Evolutionary conservation across 2,797 vertebrate species (phyloP), one percentile per base, ranked within the genome.

Genomic region (Podarcis lilfordi): DNA sequence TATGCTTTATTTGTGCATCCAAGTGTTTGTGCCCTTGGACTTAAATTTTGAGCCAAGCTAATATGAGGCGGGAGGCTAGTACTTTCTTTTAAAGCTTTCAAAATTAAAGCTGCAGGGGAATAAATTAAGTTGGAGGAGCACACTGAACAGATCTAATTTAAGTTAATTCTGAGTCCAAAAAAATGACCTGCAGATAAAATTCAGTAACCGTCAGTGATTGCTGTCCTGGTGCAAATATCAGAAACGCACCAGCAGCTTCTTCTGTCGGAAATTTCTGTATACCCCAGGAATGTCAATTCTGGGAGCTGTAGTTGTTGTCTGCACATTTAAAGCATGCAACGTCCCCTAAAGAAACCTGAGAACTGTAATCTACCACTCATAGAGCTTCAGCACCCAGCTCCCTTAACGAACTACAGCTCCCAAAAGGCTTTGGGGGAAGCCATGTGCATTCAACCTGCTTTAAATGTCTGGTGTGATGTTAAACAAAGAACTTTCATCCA

Each of bases 81-180:
- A 64, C 64, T 35, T 76, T 77, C 25, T 35, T 43, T 68, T 40
- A 66, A 45, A 80, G 40, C 45, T 75, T 80, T 61, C 59, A 68
- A 88, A 76, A 88, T 88, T 55, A 82, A 68, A 86, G 75, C 25
- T 45, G n/a, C 25, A 27, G 32, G n/a, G 45, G 32, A 83, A 83
- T 77, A 75, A 37, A 77, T 83, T 50, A 55, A 64, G n/a, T 40
- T 50, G 59, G 10, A 17, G 9, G 32, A 32, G 29, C 23, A 68
- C 43, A 68, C 68, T 83, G 45, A 27, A 77, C n/a, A 55, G 25
- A 83, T 68, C 21, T 72, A 88, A 55, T 69, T 82, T 75, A 40
- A 66, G 72, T 29, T 8, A 45, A 55, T 86, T 82, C 72, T 37
- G 79, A 77, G 43, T 50, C 15, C 21, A 25, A 19, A 35, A 71